Conservation (phyloP, 2,113 vertebrate species). For the Abramis brama region DNA sequence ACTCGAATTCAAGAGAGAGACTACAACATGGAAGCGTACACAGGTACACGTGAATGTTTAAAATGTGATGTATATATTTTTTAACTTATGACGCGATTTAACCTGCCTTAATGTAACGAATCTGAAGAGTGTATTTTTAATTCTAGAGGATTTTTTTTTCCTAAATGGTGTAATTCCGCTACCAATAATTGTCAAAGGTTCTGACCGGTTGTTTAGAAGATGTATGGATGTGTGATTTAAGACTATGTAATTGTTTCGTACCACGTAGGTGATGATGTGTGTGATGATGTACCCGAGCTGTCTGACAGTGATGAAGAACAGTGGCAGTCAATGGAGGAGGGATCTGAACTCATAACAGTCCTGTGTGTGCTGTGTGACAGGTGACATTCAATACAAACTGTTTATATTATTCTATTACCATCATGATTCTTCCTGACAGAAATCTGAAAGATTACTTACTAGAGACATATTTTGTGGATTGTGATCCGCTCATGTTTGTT, state of each 20-base stretch:
- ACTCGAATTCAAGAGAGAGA: conserved; percentile 32
- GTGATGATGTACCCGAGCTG: conserved; percentile 74
- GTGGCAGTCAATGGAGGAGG: conserved; percentile 80
- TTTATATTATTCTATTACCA: not conserved
- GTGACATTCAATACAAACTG: conserved; percentile 64
- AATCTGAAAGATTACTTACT: not conserved
- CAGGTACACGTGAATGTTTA: conserved; percentile 72
- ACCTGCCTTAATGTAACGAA: not conserved
- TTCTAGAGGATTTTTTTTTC: too few species aligned
- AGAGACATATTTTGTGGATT: not conserved
- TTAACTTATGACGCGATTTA: not conserved
- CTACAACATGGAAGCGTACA: conserved; percentile 69
- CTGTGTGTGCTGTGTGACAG: conserved; percentile 90
- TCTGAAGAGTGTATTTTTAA: not conserved
- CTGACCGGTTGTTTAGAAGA: not conserved
- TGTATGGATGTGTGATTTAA: not conserved
- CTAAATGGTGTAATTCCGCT: not conserved
- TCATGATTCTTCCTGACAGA: not conserved
- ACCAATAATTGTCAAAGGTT: not conserved
- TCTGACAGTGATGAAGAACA: conserved; percentile 79
- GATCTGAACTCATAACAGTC: conserved; percentile 54
- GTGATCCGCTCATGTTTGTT: not conserved
- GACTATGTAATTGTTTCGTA: not conserved
- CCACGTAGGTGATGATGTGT: conserved; percentile 29
- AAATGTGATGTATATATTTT: not conserved